A percentile compares a stretch with the other conserved stretches of the same genome.
Evolutionary conservation across 2,888 invertebrate genomes (phyloP).

Genomic region (Amorpha juglandis): DNA sequence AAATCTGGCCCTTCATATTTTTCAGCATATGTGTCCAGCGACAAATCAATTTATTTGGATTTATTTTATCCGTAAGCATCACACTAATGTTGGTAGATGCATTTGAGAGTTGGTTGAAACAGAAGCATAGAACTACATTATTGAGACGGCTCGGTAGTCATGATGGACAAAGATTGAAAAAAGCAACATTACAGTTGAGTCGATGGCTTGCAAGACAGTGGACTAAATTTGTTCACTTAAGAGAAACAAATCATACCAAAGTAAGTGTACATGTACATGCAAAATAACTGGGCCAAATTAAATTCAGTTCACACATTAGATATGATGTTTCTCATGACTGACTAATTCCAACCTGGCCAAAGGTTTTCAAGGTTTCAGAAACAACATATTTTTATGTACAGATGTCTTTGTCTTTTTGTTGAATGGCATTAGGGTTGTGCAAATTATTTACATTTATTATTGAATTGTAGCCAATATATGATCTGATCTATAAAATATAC

Average conservation of each 20-base stretch:
- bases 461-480: too few relatives aligned
- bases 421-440: too few relatives aligned
- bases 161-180: constrained; percentile 54
- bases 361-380: too few relatives aligned
- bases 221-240: constrained; percentile 61
- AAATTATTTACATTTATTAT: too few relatives aligned
- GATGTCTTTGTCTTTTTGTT: too few relatives aligned
- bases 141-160: constrained; percentile 62
- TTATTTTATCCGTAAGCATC: constrained; percentile 55
- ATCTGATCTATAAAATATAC: too few relatives aligned
- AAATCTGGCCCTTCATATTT: constrained; percentile 35
- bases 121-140: constrained; percentile 73
- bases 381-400: too few relatives aligned
- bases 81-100: constrained; percentile 62
- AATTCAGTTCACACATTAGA: too few relatives aligned
- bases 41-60: constrained; percentile 64
- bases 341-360: too few relatives aligned
- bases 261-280: constrained; percentile 46
- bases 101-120: constrained; percentile 73
- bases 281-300: too few relatives aligned
- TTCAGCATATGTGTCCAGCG: constrained; percentile 64
- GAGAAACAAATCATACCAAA: constrained; percentile 75
- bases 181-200: constrained; percentile 43
- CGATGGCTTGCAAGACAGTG: constrained; percentile 57
- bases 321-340: too few relatives aligned